phyloP scores from a whole-genome alignment of 2,888 invertebrate species.

The Marronus borbonicus region DNA sequence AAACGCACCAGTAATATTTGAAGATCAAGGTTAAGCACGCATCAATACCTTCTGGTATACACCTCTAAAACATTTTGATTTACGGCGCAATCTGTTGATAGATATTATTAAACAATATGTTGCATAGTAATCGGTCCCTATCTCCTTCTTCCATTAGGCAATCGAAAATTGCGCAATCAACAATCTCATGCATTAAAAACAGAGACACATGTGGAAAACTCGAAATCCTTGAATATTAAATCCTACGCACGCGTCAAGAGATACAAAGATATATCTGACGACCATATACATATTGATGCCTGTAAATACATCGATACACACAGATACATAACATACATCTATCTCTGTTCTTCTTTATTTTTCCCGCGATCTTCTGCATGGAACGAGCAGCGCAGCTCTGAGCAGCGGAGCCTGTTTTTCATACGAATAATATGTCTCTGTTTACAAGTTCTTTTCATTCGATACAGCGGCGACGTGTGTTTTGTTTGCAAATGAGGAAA shows the following conservation, averaged over 20 bases:
- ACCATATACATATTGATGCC: background rate
- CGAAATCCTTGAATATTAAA: slow-evolving; percentile 18
- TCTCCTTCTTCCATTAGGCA: background rate
- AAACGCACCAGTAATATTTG: too few relatives aligned
- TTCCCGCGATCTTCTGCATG: too few relatives aligned
- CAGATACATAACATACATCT: background rate
- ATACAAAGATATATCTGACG: background rate
- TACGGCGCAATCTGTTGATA: too few relatives aligned
- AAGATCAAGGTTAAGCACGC: too few relatives aligned
- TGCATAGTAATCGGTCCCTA: background rate
- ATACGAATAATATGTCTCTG: background rate
- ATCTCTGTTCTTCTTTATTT: background rate
- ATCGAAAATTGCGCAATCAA: background rate
- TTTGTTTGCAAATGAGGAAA: slow-evolving; percentile 26
- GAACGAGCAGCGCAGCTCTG: background rate
- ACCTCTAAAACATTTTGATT: too few relatives aligned
- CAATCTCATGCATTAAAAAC: background rate
- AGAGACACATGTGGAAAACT: background rate
- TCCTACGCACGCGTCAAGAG: background rate
- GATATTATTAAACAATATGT: too few relatives aligned
- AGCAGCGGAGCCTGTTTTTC: background rate
- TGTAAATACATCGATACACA: background rate
- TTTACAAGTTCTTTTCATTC: slow-evolving; percentile 23
- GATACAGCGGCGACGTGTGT: background rate
- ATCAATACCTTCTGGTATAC: too few relatives aligned